A percentile compares a stretch with the other conserved stretches of the same genome.
These are phyloP conservation scores for Eumeta japonica DNA, from an alignment of 1,140 invertebrate genomes.

Conservation along the genomic window DNA sequence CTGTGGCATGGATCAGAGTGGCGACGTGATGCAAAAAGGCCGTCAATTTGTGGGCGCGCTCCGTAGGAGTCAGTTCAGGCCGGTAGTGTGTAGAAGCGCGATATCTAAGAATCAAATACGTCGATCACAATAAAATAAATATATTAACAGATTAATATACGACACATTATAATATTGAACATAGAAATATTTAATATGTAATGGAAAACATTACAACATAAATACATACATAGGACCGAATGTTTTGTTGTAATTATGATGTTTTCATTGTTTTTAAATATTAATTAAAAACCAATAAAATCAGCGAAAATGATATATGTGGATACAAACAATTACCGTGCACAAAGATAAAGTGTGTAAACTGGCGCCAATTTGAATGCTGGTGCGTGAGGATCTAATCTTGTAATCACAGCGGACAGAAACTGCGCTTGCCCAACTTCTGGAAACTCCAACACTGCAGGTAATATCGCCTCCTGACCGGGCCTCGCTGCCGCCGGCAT, in stretches of 20 bases:
- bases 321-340: conserved; percentile 52
- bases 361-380: conserved; percentile 89
- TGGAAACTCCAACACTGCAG: conserved; percentile 90
- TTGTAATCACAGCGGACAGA: conserved; percentile 80
- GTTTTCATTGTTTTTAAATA: too few species aligned
- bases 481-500: conserved; percentile 45
- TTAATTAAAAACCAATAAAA: too few species aligned
- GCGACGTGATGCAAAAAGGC: conserved; percentile 87
- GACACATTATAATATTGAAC: too few species aligned
- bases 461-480: conserved; percentile 86
- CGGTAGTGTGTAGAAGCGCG: conserved; percentile 90
- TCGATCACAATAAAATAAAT: too few species aligned
- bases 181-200: too few species aligned
- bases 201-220: conserved; percentile 3
- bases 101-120: conserved; percentile 70
- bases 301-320: too few species aligned
- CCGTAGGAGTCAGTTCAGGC: conserved; percentile 86
- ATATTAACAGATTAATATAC: too few species aligned
- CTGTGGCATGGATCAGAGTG: conserved; percentile 78
- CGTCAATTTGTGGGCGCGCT: conserved; percentile 86
- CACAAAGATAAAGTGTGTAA: conserved; percentile 92
- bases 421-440: conserved; percentile 93
- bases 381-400: conserved; percentile 81
- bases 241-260: background rate
- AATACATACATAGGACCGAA: background rate